Evolutionary conservation across 2,113 vertebrate species (phyloP).

Genomic region (Seriola dumerili): DNA sequence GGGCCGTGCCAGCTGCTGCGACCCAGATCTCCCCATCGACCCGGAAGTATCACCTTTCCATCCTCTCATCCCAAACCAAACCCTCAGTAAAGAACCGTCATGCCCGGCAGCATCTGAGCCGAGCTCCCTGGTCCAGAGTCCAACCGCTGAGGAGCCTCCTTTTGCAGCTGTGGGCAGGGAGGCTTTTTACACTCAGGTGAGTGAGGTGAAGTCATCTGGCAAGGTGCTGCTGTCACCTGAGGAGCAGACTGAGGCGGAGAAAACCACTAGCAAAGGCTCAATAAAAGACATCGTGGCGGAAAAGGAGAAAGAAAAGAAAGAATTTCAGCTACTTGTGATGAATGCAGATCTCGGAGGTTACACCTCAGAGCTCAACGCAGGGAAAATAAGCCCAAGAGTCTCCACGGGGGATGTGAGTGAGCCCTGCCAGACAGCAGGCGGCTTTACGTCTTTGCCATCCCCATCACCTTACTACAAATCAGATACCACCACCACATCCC

Average conservation of each 20-base stretch:
- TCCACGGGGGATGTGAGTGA: constrained; percentile 45
- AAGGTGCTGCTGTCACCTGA: constrained; percentile 91
- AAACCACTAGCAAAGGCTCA: constrained; percentile 52
- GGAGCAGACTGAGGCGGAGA: constrained; percentile 83
- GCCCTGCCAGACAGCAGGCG: constrained; percentile 43
- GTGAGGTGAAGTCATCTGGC: constrained; percentile 90
- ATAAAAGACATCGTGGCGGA: constrained; percentile 53
- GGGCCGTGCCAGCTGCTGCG: constrained; percentile 93
- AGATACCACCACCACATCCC: constrained; percentile 52
- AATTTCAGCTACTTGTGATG: constrained; percentile 69
- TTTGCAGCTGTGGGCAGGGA: constrained; percentile 73
- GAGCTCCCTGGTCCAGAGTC: constrained; percentile 17
- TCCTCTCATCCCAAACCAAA: constrained; percentile 24
- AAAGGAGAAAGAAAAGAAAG: constrained; percentile 61
- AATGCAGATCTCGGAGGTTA: constrained; percentile 83
- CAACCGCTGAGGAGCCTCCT: constrained; percentile 61
- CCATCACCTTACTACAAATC: constrained; percentile 71
- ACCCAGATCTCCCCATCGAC: constrained; percentile 89
- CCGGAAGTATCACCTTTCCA: constrained; percentile 49
- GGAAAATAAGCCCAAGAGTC: constrained; percentile 76
- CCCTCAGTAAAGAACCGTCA: background rate
- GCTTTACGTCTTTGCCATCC: constrained; percentile 70
- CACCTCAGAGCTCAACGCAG: constrained; percentile 88
- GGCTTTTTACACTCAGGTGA: constrained; percentile 92
- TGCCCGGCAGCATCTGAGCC: background rate